Percentiles rank a stretch among this genome's conserved stretches.
Conservation (phyloP, 2,888 invertebrate genomes). For the Tiliacea aurago region DNA sequence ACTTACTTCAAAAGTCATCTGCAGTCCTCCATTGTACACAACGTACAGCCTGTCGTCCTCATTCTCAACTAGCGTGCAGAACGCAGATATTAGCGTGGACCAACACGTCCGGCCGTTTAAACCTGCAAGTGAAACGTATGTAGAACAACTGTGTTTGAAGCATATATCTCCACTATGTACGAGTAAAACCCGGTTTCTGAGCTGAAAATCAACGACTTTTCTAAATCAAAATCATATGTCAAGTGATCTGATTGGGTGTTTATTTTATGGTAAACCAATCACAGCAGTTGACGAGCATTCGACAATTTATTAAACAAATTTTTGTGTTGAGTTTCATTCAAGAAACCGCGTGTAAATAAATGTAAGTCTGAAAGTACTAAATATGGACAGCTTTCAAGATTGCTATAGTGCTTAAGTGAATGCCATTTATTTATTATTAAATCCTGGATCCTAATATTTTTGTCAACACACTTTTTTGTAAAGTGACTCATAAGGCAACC, state of each 20-base stretch:
- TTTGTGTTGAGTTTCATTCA: background rate
- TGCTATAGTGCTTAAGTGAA: background rate
- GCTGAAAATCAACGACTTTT: background rate
- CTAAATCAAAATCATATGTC: background rate
- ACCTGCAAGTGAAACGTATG: conserved; percentile 81
- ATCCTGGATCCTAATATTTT: background rate
- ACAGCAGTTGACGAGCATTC: background rate
- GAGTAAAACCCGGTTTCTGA: background rate
- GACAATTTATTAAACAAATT: background rate
- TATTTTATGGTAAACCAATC: background rate
- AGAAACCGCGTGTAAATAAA: background rate
- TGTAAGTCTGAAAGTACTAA: too few relatives aligned
- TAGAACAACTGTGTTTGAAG: conserved; percentile 14
- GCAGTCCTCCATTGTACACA: conserved; percentile 97
- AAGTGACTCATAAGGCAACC: too few relatives aligned
- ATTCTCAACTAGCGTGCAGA: conserved; percentile 96
- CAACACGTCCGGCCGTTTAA: conserved; percentile 97
- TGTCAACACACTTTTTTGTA: background rate
- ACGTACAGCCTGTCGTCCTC: conserved; percentile 97
- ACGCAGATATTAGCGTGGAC: conserved; percentile 97
- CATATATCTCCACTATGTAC: conserved; percentile 14
- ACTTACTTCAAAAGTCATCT: conserved; percentile 94
- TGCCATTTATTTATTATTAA: background rate
- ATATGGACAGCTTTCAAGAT: background rate
- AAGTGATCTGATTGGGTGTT: background rate